phyloP scores from a whole-genome alignment of 2,888 invertebrate species.

The Patella caerulea region DNA sequence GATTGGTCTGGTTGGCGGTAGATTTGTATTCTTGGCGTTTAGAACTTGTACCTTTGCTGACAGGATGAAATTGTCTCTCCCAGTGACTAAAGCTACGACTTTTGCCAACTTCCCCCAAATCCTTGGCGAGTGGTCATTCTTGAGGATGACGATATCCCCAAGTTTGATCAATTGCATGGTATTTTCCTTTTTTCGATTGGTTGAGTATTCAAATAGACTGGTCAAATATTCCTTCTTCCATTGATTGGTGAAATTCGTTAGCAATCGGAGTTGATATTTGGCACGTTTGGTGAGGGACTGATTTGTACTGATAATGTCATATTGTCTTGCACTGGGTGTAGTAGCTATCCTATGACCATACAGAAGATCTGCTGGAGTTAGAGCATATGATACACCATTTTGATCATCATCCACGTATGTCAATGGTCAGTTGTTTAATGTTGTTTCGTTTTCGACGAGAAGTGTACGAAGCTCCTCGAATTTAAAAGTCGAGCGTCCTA shows the following conservation, averaged over 20 bases:
- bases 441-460: background rate
- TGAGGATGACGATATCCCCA: too few relatives aligned
- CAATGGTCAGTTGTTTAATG: background rate
- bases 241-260: background rate
- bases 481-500: background rate
- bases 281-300: background rate
- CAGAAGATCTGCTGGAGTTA: slow-evolving; percentile 4
- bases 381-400: background rate
- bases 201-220: background rate
- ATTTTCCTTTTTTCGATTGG: too few relatives aligned
- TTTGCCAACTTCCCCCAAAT: too few relatives aligned
- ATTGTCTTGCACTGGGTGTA: background rate
- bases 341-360: background rate
- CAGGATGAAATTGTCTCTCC: too few relatives aligned
- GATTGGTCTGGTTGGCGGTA: too few relatives aligned
- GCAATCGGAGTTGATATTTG: background rate
- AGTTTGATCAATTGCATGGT: too few relatives aligned
- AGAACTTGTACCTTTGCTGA: too few relatives aligned
- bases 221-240: background rate
- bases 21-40: too few relatives aligned
- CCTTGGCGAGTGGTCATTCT: too few relatives aligned
- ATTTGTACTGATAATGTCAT: background rate
- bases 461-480: background rate
- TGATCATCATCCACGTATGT: background rate
- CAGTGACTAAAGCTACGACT: too few relatives aligned